Base-by-base conservation (phyloP, 1,140 invertebrate species). In the Oryctes rhinoceros region DNA sequence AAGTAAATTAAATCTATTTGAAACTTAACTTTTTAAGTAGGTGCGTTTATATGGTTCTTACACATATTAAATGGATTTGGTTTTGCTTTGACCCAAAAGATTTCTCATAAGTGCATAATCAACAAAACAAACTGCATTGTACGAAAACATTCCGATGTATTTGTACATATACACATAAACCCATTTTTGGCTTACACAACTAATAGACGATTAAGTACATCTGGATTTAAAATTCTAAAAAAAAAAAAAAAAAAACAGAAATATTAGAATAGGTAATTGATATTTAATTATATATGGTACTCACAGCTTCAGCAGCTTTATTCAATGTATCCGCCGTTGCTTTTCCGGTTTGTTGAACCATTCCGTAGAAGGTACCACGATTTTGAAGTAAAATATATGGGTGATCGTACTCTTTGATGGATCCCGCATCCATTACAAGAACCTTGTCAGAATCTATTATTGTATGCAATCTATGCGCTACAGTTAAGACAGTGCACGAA, bases 401-500 rank as follows among this genome's bases (percentile, higher is more conserved):
- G 80, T 91, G 89, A 44, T 89, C 91, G 79, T 89, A 91, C 79
- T 92, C 91, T 11, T 88, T 88, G 20, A 90, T 86, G 37, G 86
- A 83, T 10, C 92, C 92, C 18, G 86, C 88, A 84, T 92, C 91
- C 89, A 97, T 90, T 0, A 97, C 95, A 79, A 96, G 84, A 0
- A 96, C 91, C 79, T 91, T 90, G 85, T 95, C 93, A 44, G 91
- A 91, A 82, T 92, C 91, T 88, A 92, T 92, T 13, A 92, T 89
- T 1, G 91, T 92, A 84, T 95, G 90, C 5, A 96, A 87, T 20
- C 95, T 89, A 87, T 96, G 94, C 37, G 94, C 94, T 78, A 96
- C 94, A 0, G 94, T 96, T 6, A 97, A 89, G 30, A 97, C 94
- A 4, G 96, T 97, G 83, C 93, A 94, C 10, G 94, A 87, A 59